Evolutionary conservation across 2,797 vertebrate species (phyloP), one percentile per base, ranked within the genome.

Genomic region (Mastacembelus armatus): DNA sequence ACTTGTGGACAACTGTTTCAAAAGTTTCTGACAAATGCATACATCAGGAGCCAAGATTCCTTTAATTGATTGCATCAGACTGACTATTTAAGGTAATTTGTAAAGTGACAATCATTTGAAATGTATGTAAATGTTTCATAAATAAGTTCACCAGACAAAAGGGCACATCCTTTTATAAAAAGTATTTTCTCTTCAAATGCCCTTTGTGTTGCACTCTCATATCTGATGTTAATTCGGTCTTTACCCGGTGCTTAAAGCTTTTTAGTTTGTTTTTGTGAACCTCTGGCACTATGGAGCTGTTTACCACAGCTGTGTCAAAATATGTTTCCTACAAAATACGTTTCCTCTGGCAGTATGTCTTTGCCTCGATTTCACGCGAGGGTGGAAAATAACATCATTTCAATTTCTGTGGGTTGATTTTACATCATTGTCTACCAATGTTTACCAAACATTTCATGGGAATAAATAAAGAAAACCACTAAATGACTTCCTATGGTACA

Each of bases 331-430:
- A 45, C 70, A 55, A 77, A 88, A 64, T 66, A 56, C 29, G 49
- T 79, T 76, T 83, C 81, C 78, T 71, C 72, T 58, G 78, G 81
- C 78, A 21, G 32, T 61, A 48, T 32, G 50, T 44, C 59, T 74
- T 64, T 52, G 51, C 49, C 29, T 77, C 61, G 15, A 88, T 87
- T 87, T 84, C 76, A 83, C 27, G 36, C n/a, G 80, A 67, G 35
- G 19, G 26, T 66, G 74, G 61, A 63, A 26, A 74, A 81, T 40
- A 73, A 73, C 52, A 71, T 44, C 14, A 85, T 75, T 81, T 73
- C 64, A 52, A 56, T 82, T 78, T 77, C 68, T 74, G 63, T 63
- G 21, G 55, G 64, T 49, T 80, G 74, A 74, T 89, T 71, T 76
- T 35, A 66, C 44, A 72, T 75, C 62, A 60, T 14, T 65, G 54